These are phyloP conservation scores for Hirtodrosophila trivittata DNA, from an alignment of 2,888 invertebrate species.

Conservation along the genomic window DNA sequence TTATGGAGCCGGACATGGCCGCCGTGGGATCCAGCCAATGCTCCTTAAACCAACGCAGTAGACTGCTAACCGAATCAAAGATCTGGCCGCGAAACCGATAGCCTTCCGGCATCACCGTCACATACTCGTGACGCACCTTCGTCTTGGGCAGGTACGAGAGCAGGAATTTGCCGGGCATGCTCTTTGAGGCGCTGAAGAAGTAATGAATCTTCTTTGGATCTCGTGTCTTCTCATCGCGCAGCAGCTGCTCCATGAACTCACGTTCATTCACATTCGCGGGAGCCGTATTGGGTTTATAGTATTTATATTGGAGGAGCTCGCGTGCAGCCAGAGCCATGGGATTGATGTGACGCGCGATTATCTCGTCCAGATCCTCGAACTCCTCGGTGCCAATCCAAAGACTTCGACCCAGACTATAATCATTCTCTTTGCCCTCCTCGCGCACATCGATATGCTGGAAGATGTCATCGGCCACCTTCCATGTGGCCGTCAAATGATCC, in stretches of 20 bases:
- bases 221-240: conserved; percentile 94
- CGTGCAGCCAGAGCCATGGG: conserved; percentile 98
- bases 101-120: conserved; percentile 96
- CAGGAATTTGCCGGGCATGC: conserved; percentile 95
- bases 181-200: conserved; percentile 92
- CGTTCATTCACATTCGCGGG: conserved; percentile 90
- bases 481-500: conserved; percentile 98
- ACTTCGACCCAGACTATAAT: conserved; percentile 95
- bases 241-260: conserved; percentile 89
- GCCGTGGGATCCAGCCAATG: conserved; percentile 97
- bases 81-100: conserved; percentile 94
- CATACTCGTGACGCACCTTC: conserved; percentile 94
- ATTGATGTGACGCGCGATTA: conserved; percentile 97
- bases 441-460: conserved; percentile 98
- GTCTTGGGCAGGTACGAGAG: conserved; percentile 96
- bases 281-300: conserved; percentile 89
- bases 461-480: conserved; percentile 98
- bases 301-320: conserved; percentile 95
- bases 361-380: conserved; percentile 99
- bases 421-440: conserved; percentile 98
- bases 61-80: conserved; percentile 89
- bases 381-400: conserved; percentile 96
- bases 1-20: conserved; percentile 6
- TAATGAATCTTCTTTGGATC: conserved; percentile 95
- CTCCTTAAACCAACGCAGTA: conserved; percentile 99